Percentiles rank a stretch among this genome's conserved stretches.
phyloP scores from a whole-genome alignment of 2,888 invertebrate species.

The Caenorhabditis panamensis region DNA sequence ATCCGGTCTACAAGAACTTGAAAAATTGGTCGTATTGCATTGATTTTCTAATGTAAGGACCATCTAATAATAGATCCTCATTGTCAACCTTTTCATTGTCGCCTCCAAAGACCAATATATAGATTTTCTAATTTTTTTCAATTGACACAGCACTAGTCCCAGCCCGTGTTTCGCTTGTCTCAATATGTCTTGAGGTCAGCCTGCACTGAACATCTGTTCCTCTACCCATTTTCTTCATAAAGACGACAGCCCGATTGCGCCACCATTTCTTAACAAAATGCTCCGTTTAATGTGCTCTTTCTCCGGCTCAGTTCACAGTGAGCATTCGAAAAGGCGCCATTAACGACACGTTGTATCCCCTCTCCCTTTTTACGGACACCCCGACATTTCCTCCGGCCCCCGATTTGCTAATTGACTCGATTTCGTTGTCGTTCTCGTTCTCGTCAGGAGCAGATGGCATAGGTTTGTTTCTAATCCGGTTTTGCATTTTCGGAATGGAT shows the following conservation, averaged over 20 bases:
- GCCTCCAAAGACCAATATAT: too few species aligned
- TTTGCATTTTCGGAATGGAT: not conserved
- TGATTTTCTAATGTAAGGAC: too few species aligned
- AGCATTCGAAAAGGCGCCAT: slow-evolving; percentile 9
- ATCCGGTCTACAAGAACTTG: too few species aligned
- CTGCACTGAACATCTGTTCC: too few species aligned
- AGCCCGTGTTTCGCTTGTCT: too few species aligned
- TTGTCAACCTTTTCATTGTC: too few species aligned
- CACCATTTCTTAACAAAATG: not conserved
- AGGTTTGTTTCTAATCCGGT: too few species aligned
- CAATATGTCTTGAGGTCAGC: not conserved
- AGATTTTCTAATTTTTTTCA: too few species aligned
- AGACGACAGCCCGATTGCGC: not conserved
- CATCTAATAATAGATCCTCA: too few species aligned
- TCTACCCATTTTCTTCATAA: too few species aligned
- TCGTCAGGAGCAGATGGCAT: not conserved
- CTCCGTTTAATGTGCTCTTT: slow-evolving; percentile 16
- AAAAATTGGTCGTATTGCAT: too few species aligned
- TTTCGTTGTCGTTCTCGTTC: not conserved
- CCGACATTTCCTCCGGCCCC: not conserved
- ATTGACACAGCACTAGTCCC: too few species aligned
- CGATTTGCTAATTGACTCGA: slow-evolving; percentile 14
- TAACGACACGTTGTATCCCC: slow-evolving; percentile 4
- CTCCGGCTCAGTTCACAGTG: slow-evolving; percentile 11
- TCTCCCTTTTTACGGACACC: slow-evolving; percentile 1